phyloP scores from a whole-genome alignment of 2,888 invertebrate genomes.

The Erynnis tages region DNA sequence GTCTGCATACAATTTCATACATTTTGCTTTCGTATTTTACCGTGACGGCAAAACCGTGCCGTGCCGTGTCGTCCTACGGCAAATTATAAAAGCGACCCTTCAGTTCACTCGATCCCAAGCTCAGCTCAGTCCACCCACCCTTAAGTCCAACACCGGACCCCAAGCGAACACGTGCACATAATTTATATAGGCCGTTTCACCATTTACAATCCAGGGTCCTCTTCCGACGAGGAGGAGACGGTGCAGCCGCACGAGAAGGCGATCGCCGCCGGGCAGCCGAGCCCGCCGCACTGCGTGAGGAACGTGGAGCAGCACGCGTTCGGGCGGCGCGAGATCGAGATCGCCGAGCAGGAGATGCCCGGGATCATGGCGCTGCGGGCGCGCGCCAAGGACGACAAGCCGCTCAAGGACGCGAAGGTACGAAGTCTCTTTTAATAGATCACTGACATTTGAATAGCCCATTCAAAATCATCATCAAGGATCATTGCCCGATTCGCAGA shows the following conservation, averaged over 20 bases:
- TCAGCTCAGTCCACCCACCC: not conserved
- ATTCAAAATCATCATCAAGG: too few species aligned
- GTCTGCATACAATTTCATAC: too few species aligned
- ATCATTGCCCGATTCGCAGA: too few species aligned
- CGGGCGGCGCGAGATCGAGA: slow-evolving; percentile 97
- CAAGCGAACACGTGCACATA: not conserved
- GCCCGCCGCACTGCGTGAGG: slow-evolving; percentile 95
- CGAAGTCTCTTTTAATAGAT: not conserved
- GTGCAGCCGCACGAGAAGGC: slow-evolving; percentile 95
- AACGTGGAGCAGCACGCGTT: slow-evolving; percentile 96
- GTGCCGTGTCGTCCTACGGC: too few species aligned
- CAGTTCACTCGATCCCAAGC: too few species aligned
- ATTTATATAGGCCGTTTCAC: slow-evolving; percentile 14
- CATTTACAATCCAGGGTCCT: slow-evolving; percentile 85
- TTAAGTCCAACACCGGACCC: not conserved
- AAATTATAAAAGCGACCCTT: too few species aligned
- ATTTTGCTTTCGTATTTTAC: too few species aligned
- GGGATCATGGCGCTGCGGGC: slow-evolving; percentile 97
- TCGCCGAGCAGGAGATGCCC: slow-evolving; percentile 99
- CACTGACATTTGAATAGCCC: too few species aligned
- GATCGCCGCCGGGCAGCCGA: slow-evolving; percentile 92
- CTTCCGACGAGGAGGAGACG: slow-evolving; percentile 94
- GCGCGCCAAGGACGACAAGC: slow-evolving; percentile 95
- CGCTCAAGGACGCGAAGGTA: slow-evolving; percentile 94
- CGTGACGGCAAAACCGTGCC: too few species aligned